phyloP scores from a whole-genome alignment of 92 coral and sea anemone species.

The Phenganax subtilis region DNA sequence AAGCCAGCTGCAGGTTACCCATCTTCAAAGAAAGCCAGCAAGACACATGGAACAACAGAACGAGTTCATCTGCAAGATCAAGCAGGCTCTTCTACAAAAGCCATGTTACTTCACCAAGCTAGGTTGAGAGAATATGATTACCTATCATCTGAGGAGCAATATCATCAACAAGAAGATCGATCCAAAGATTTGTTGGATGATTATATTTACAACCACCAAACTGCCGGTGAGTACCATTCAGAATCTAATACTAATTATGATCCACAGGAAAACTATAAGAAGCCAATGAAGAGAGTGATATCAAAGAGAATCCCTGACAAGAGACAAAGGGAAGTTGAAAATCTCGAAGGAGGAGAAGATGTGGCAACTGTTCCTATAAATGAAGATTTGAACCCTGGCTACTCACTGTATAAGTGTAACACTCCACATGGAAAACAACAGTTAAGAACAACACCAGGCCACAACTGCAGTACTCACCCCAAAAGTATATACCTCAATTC shows the following conservation, averaged over 20 bases:
- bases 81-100: neutral
- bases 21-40: neutral
- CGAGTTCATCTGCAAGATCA: neutral
- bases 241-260: neutral
- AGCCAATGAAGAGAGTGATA: neutral
- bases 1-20: neutral
- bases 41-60: neutral
- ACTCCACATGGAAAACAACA: neutral
- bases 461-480: neutral
- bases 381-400: slow-evolving; percentile 11
- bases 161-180: neutral
- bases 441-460: neutral
- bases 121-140: neutral
- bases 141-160: neutral
- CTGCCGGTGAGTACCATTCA: neutral
- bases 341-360: neutral
- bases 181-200: slow-evolving; percentile 6
- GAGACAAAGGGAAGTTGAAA: neutral
- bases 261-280: neutral
- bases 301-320: neutral
- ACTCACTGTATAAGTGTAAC: slow-evolving; percentile 15
- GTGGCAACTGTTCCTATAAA: neutral
- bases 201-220: slow-evolving; percentile 18
- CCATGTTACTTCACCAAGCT: neutral
- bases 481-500: slow-evolving; percentile 4